These are phyloP conservation scores for Chrysotoxum bicinctum DNA, from an alignment of 2,888 invertebrate species.

Conservation along the genomic window DNA sequence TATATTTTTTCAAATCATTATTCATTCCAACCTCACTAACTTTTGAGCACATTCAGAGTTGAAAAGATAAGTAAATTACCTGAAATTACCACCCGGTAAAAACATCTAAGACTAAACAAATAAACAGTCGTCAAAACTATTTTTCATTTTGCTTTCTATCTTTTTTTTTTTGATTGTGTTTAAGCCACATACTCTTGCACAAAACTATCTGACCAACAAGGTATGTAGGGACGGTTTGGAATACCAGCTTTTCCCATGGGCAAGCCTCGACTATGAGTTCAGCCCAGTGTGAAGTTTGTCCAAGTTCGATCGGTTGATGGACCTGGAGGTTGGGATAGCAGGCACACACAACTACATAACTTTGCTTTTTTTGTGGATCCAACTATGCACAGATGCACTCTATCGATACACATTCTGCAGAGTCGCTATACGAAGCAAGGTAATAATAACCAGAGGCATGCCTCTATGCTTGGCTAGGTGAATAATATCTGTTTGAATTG, in stretches of 20 bases:
- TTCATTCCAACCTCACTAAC: constrained; percentile 1
- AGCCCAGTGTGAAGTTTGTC: constrained; percentile 38
- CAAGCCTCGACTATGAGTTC: constrained; percentile 1
- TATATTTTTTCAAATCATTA: background rate
- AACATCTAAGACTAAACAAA: constrained; percentile 45
- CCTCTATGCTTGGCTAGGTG: constrained; percentile 47
- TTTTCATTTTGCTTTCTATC: background rate
- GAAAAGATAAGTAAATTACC: constrained; percentile 53
- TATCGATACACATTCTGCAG: constrained; percentile 27
- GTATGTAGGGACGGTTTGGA: background rate
- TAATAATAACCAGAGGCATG: constrained; percentile 62
- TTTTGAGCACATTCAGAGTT: constrained; percentile 14
- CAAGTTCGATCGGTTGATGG: constrained; percentile 54
- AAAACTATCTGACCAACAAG: constrained; percentile 1
- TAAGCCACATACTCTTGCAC: background rate
- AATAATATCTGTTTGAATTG: constrained; percentile 59
- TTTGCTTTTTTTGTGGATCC: constrained; percentile 12
- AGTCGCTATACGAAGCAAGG: constrained; percentile 26
- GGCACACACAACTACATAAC: background rate
- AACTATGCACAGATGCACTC: constrained; percentile 34
- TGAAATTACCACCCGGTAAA: constrained; percentile 56
- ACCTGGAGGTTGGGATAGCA: constrained; percentile 12
- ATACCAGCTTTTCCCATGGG: constrained; percentile 21
- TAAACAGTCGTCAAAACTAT: constrained; percentile 46
- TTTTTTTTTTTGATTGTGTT: background rate